Evolutionary conservation across 1,140 invertebrate genomes (phyloP).

Genomic region (Euwallacea fornicatus): DNA sequence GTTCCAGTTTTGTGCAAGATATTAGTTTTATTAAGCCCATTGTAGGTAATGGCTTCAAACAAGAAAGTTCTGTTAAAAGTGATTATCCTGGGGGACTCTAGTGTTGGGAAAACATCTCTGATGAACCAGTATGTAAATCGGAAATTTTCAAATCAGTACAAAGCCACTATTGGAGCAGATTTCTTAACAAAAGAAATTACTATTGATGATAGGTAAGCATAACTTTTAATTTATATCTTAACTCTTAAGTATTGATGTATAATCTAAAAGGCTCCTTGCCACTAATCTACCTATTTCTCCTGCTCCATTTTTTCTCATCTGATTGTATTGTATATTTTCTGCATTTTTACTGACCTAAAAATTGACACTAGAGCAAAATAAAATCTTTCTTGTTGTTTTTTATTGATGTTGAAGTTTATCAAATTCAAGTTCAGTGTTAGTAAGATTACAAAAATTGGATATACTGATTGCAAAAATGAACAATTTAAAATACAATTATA

Average conservation of each 20-base stretch:
- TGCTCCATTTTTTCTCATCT: background rate
- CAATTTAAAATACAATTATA: too few species aligned
- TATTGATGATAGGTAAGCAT: constrained; percentile 82
- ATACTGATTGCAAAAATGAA: too few species aligned
- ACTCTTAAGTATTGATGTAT: background rate
- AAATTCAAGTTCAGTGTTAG: too few species aligned
- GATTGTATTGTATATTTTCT: background rate
- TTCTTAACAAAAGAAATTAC: constrained; percentile 99
- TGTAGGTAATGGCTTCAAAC: constrained; percentile 77
- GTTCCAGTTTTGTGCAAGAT: too few species aligned
- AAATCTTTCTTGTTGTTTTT: too few species aligned
- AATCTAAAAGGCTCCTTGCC: too few species aligned
- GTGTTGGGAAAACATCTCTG: constrained; percentile 99
- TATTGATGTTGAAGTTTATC: too few species aligned
- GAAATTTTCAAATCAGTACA: constrained; percentile 99
- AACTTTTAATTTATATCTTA: too few species aligned
- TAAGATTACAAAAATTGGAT: too few species aligned
- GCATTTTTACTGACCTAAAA: too few species aligned
- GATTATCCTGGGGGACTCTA: constrained; percentile 96
- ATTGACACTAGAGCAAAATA: too few species aligned
- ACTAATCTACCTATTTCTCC: too few species aligned
- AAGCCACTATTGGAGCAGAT: constrained; percentile 99
- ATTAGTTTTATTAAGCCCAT: background rate
- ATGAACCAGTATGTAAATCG: constrained; percentile 99
- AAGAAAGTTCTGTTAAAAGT: constrained; percentile 97